Evolutionary conservation across 2,888 invertebrate species (phyloP), one percentile per base, ranked within the genome.

Genomic region (Phanerotoma sp.): DNA sequence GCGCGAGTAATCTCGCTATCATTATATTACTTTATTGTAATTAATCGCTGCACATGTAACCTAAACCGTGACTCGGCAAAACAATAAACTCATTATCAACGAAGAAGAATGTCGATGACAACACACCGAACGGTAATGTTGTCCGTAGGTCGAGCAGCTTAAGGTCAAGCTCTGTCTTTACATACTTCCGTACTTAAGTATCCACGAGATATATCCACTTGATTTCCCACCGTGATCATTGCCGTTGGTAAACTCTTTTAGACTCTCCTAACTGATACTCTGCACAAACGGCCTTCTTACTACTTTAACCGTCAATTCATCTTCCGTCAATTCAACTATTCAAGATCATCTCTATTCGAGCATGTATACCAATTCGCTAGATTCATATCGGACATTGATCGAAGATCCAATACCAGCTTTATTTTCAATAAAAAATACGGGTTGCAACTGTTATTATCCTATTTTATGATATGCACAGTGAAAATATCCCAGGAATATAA

Each of bases 21-120:
- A 71, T 73, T 73, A 72, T 66, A 71, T 73, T 72, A 69, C 69
- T 68, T 74, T 68, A 69, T 68, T 72, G 70, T 71, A 73, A 73
- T 71, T 71, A 70, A 72, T 71, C 65, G 67, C 62, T 52, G 65
- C 67, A 66, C 66, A 66, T 65, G 62, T 69, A 44, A 51, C 16
- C 21, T 10, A 54, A 57, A 65, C n/a, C 67, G 63, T 62, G 66
- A 67, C 66, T 68, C 67, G 13, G n/a, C 67, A 64, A 67, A 70
- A 71, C 71, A 71, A 74, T 73, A 71, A 73, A 71, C 70, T 70
- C 69, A 70, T 73, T 73, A 71, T 60, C 57, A 20, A 41, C n/a
- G n/a, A 32, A 28, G 30, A 49, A 15, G 46, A 37, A 25, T 18
- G 28, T 30, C 13, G 49, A 38, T 49, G 18, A 38, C 38, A 38